Percentiles rank a stretch among this genome's conserved stretches.
Conservation (phyloP, 2,888 invertebrate genomes). For the Nesidiocoris tenuis region DNA sequence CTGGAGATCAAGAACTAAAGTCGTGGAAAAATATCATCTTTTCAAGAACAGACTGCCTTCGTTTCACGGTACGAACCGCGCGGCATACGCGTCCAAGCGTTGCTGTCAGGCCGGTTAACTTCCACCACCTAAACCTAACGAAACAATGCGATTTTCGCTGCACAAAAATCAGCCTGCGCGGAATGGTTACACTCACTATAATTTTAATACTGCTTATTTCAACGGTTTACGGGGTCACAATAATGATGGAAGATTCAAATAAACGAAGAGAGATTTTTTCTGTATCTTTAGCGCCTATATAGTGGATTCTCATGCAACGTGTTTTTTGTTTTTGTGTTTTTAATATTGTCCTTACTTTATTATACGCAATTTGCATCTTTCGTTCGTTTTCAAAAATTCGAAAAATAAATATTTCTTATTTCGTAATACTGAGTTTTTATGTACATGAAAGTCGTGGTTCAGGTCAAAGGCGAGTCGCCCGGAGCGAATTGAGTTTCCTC, state of each 20-base stretch:
- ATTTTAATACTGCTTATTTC: neutral
- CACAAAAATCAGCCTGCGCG: neutral
- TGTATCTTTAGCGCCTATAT: conserved; percentile 13
- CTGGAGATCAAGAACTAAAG: too few species aligned
- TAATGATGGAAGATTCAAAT: neutral
- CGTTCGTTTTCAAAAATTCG: conserved; percentile 5
- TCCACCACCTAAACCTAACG: neutral
- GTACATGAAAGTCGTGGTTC: conserved; percentile 26
- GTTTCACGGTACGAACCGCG: too few species aligned
- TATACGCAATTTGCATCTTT: conserved; percentile 20
- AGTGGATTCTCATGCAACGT: conserved; percentile 24
- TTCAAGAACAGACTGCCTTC: too few species aligned
- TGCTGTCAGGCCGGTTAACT: too few species aligned
- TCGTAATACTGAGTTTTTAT: conserved; percentile 39
- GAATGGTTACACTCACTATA: neutral
- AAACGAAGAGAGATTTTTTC: neutral
- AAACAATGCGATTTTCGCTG: neutral
- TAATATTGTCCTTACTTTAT: conserved; percentile 39
- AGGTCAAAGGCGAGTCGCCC: conserved; percentile 45
- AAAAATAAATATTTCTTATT: conserved; percentile 37
- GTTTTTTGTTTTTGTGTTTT: conserved; percentile 10
- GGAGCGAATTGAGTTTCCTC: conserved; percentile 60
- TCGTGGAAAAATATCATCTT: too few species aligned
- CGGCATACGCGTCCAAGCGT: too few species aligned
- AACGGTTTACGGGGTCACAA: neutral